These are phyloP conservation scores for Amblyopsis hoosieri DNA, from an alignment of 2,797 vertebrate genomes.

Conservation along the genomic window DNA sequence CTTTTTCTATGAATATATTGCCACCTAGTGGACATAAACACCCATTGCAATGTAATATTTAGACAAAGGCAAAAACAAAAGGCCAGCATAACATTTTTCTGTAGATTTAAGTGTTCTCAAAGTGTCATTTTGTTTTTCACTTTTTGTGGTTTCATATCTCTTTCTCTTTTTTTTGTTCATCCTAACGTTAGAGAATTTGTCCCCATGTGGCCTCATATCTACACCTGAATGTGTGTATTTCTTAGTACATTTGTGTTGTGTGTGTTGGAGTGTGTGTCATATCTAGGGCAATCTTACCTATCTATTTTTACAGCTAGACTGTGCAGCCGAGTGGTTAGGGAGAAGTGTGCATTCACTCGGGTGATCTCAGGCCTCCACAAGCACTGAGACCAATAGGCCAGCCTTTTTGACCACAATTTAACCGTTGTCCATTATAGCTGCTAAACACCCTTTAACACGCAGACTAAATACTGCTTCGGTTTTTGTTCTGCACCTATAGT, in stretches of 20 bases:
- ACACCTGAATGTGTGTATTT: slow-evolving; percentile 48
- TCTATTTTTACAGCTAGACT: slow-evolving; percentile 75
- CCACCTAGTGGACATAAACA: slow-evolving; percentile 65
- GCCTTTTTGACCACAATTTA: slow-evolving; percentile 70
- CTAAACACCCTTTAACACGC: slow-evolving; percentile 32
- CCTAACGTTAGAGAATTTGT: slow-evolving; percentile 38
- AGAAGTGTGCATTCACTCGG: slow-evolving; percentile 36
- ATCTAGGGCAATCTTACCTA: slow-evolving; percentile 70
- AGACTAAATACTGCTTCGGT: background rate
- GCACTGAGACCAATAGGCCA: slow-evolving; percentile 42
- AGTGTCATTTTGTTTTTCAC: slow-evolving; percentile 59
- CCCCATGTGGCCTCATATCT: slow-evolving; percentile 68
- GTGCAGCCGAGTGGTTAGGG: slow-evolving; percentile 70
- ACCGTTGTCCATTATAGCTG: slow-evolving; percentile 59
- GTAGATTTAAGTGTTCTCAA: slow-evolving; percentile 24
- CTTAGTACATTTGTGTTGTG: slow-evolving; percentile 22
- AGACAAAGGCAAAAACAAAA: slow-evolving; percentile 30
- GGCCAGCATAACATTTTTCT: slow-evolving; percentile 33
- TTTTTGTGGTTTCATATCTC: slow-evolving; percentile 69
- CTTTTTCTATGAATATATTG: slow-evolving; percentile 46
- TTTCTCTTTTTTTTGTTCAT: slow-evolving; percentile 44
- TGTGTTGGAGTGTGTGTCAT: slow-evolving; percentile 35
- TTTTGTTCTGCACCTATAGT: background rate
- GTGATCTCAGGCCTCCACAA: slow-evolving; percentile 44
- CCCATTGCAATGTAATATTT: slow-evolving; percentile 41